These are phyloP conservation scores for Gadus chalcogrammus DNA, from an alignment of 2,113 vertebrate genomes.

Conservation along the genomic window DNA sequence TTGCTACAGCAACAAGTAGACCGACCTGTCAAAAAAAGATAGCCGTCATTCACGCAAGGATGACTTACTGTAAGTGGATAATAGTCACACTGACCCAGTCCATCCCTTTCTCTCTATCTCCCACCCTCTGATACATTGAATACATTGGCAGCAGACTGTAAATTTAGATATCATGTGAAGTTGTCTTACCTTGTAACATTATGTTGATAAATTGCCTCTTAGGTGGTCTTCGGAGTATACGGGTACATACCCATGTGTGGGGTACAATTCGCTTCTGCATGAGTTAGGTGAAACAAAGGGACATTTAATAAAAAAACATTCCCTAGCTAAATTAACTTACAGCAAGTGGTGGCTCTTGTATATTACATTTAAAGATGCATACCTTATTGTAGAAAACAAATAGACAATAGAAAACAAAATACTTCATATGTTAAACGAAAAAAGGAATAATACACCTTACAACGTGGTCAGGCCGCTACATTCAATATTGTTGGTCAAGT, in stretches of 20 bases:
- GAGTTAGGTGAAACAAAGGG: too few species aligned
- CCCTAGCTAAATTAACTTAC: slow-evolving; percentile 29
- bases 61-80: slow-evolving; percentile 47
- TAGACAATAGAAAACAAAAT: slow-evolving; percentile 24
- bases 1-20: slow-evolving; percentile 56
- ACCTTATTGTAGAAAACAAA: too few species aligned
- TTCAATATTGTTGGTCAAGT: too few species aligned
- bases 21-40: slow-evolving; percentile 25
- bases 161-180: slow-evolving; percentile 59
- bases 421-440: slow-evolving; percentile 20
- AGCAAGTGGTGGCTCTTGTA: slow-evolving; percentile 37
- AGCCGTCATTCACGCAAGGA: slow-evolving; percentile 23
- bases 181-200: slow-evolving; percentile 59
- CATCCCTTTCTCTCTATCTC: slow-evolving; percentile 45
- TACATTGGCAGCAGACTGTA: slow-evolving; percentile 50
- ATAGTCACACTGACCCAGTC: slow-evolving; percentile 39
- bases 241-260: slow-evolving; percentile 12
- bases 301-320: too few species aligned
- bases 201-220: slow-evolving; percentile 61
- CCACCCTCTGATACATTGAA: slow-evolving; percentile 15
- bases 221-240: slow-evolving; percentile 53
- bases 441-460: too few species aligned
- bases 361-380: slow-evolving; percentile 7
- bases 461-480: too few species aligned
- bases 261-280: too few species aligned